Evolutionary conservation across 2,113 vertebrate genomes (phyloP).

Genomic region (Caretta caretta): DNA sequence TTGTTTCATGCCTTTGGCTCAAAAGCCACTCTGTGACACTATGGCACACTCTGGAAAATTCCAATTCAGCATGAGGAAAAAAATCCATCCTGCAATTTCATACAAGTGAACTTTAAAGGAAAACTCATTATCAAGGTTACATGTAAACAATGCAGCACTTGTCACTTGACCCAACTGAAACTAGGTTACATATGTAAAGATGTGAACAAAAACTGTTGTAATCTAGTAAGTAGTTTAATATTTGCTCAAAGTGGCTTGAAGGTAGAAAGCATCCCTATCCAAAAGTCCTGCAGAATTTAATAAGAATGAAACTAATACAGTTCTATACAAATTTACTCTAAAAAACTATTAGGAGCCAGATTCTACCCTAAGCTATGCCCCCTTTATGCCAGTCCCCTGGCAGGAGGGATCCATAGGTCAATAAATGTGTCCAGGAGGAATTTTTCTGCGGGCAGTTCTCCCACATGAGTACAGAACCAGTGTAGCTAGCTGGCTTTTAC

Average conservation of each 20-base stretch:
- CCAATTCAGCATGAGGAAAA: background rate
- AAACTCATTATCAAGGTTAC: background rate
- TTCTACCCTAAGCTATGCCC: background rate
- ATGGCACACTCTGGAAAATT: conserved; percentile 43
- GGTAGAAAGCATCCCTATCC: background rate
- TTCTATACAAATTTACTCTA: background rate
- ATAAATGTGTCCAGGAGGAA: background rate
- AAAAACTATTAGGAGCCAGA: background rate
- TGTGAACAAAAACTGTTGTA: background rate
- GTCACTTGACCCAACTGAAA: background rate
- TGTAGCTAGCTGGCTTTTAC: background rate
- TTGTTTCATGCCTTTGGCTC: conserved; percentile 56
- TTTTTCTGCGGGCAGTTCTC: background rate
- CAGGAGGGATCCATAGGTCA: background rate
- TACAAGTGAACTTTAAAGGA: background rate
- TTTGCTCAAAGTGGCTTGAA: background rate
- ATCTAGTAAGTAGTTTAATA: background rate
- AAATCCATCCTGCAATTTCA: background rate
- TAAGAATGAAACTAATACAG: background rate
- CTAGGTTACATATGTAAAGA: background rate
- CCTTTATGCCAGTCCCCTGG: background rate
- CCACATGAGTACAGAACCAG: background rate
- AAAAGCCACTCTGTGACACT: conserved; percentile 59
- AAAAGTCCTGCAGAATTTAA: background rate
- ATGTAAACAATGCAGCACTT: background rate